Conservation (phyloP, 2,888 invertebrate species). For the Rhorus exstirpatorius region DNA sequence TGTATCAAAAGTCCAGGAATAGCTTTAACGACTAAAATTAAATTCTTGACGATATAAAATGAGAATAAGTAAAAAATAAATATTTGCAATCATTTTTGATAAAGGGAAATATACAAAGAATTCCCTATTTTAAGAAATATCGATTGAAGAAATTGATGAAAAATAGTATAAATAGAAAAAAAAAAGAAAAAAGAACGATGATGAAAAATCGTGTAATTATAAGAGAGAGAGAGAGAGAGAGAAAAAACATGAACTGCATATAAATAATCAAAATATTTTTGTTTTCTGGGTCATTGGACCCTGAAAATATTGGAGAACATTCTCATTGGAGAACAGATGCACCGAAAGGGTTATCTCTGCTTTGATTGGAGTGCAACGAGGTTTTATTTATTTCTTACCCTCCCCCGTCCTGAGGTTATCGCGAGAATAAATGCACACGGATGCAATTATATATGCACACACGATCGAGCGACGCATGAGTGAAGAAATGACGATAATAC, state of each 20-base stretch:
- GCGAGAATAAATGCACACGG: constrained; percentile 71
- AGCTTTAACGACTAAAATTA: too few relatives aligned
- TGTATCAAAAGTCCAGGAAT: too few relatives aligned
- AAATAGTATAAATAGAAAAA: too few relatives aligned
- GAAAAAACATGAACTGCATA: background rate
- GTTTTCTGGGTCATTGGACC: constrained; percentile 10
- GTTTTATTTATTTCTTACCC: constrained; percentile 67
- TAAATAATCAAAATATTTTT: constrained; percentile 21
- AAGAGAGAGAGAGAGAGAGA: background rate
- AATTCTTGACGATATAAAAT: too few relatives aligned
- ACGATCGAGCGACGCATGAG: background rate
- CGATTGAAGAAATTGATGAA: too few relatives aligned
- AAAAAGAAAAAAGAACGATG: background rate
- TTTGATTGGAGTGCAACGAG: constrained; percentile 72
- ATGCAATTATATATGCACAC: constrained; percentile 51
- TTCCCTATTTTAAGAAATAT: too few relatives aligned
- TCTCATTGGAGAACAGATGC: constrained; percentile 71
- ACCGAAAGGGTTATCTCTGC: constrained; percentile 79
- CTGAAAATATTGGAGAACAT: background rate
- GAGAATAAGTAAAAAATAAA: too few relatives aligned
- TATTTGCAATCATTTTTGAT: too few relatives aligned
- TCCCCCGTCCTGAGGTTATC: constrained; percentile 79
- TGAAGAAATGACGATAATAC: constrained; percentile 3
- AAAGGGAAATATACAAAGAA: too few relatives aligned
- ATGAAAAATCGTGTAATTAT: background rate